Conservation (phyloP, 2,797 vertebrate genomes). For the Pteronotus mesoamericanus region DNA sequence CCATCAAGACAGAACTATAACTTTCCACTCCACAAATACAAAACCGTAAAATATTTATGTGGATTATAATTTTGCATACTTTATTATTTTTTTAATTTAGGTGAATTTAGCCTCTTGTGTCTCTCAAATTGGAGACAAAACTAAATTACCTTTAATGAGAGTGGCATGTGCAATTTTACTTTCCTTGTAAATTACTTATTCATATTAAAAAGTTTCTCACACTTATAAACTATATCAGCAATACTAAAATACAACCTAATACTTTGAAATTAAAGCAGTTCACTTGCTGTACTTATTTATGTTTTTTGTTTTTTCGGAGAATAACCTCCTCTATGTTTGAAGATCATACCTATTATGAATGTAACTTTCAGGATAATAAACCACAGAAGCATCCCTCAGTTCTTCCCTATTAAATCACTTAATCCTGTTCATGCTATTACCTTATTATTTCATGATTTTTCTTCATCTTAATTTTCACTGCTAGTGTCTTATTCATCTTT, state of each 20-base stretch:
- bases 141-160: not conserved
- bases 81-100: not conserved
- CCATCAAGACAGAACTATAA: not conserved
- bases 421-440: not conserved
- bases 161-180: not conserved
- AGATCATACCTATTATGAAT: not conserved
- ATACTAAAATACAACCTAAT: not conserved
- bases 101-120: not conserved
- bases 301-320: not conserved
- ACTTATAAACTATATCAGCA: not conserved
- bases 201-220: not conserved
- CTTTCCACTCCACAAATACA: not conserved
- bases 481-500: not conserved
- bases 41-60: not conserved
- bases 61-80: not conserved
- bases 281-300: not conserved
- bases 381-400: not conserved
- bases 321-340: not conserved
- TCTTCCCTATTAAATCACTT: not conserved
- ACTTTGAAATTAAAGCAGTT: constrained; percentile 23
- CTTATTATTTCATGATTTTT: not conserved
- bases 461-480: not conserved
- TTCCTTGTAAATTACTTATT: not conserved
- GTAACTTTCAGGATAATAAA: constrained; percentile 8
- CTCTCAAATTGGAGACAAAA: constrained; percentile 3